Evolutionary conservation across 53 echinoderm and acorn worm species (phyloP).

Genomic region (Stichopus horrens): DNA sequence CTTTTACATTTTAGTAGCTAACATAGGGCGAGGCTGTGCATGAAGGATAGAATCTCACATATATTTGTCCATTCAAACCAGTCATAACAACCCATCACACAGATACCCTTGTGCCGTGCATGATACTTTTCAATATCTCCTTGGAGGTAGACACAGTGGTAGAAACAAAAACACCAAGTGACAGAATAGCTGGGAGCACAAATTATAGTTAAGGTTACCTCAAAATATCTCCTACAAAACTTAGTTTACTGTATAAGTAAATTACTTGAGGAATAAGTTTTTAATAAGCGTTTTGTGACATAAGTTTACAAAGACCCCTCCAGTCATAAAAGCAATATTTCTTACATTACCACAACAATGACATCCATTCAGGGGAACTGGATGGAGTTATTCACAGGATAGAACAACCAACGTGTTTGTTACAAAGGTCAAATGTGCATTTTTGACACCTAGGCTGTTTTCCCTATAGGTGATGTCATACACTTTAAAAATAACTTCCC

Average conservation of each 20-base stretch:
- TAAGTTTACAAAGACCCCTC: not conserved
- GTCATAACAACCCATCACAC: no score
- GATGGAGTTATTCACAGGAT: not conserved
- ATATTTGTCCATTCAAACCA: no score
- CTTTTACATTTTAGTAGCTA: no score
- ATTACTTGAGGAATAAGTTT: no score
- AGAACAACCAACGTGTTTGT: not conserved
- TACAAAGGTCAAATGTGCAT: not conserved
- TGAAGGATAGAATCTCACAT: no score
- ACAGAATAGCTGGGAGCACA: not conserved
- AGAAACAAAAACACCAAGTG: not conserved
- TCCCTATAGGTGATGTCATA: not conserved
- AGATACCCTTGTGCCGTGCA: no score
- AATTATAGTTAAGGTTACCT: not conserved
- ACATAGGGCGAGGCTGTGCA: no score
- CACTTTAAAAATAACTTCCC: not conserved
- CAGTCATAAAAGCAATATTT: constrained; percentile 11
- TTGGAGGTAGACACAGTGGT: not conserved
- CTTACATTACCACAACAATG: constrained; percentile 15
- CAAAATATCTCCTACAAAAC: not conserved
- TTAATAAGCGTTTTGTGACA: no score
- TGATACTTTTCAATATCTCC: no score
- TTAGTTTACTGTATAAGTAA: no score
- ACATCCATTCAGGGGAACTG: not conserved
- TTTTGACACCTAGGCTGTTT: constrained; percentile 10